Conservation (phyloP, 2,888 invertebrate species). For the Bellardia pandia region DNA sequence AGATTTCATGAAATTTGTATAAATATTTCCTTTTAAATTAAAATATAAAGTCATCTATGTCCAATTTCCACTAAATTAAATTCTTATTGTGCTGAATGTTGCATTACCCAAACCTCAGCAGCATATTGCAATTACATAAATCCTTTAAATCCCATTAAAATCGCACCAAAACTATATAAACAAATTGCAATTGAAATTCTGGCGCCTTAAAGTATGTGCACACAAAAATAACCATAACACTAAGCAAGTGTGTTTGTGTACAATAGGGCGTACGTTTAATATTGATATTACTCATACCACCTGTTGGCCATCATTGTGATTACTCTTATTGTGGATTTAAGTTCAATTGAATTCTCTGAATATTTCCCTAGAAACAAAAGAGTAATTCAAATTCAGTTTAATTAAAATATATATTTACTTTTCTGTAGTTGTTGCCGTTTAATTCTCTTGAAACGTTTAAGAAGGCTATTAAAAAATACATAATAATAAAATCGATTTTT, state of each 20-base stretch:
- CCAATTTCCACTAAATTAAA: no score
- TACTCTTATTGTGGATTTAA: neutral
- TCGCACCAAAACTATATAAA: neutral
- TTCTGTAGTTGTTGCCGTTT: neutral
- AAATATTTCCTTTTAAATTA: no score
- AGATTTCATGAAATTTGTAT: no score
- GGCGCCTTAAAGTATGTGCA: neutral
- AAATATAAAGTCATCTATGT: no score
- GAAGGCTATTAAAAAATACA: no score
- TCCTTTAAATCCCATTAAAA: neutral
- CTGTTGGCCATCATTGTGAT: neutral
- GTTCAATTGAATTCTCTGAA: neutral
- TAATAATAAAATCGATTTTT: no score
- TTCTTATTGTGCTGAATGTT: no score
- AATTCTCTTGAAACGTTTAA: no score
- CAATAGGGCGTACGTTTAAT: neutral
- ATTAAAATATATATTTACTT: neutral
- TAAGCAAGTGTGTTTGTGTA: neutral
- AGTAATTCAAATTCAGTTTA: neutral
- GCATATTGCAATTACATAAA: neutral
- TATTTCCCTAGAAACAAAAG: neutral
- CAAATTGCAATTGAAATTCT: neutral
- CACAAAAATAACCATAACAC: neutral
- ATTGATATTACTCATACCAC: slow-evolving; percentile 1
- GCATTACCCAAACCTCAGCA: no score